Base-by-base conservation (phyloP, 2,113 vertebrate species). In the Corythornis madagascariensis region DNA sequence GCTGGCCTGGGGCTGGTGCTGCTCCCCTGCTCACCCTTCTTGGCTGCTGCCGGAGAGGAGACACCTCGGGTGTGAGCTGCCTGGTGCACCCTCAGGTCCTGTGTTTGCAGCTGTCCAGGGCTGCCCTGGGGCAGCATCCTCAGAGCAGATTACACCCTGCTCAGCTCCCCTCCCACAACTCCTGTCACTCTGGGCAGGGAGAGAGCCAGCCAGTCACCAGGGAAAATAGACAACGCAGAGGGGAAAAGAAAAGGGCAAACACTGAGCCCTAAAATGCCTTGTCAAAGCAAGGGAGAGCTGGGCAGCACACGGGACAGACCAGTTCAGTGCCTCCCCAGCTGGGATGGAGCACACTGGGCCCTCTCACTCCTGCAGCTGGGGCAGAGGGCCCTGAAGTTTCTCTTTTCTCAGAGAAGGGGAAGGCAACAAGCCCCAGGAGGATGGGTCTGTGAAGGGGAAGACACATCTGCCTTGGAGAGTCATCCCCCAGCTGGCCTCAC, bases 401-500 rank as follows among this genome's bases (percentile, higher is more conserved):
- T 84, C 33, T 47, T 45, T 82, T 78, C 38, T 2, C 22, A 29
- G 31, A 45, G 64, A 70, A 83, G 42, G 55, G 19, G 50, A 72
- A 72, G 29, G 50, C 74, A 76, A 78, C 31, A 63, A 47, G 74
- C 11, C 64, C 73, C 17, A 1, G 7, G 84, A 65, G 55, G 57
- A 31, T 1, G 10, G 77, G 22, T 57, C 89, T 91, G 74, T 29
- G 43, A 55, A 55, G 50, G 50, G 48, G 70, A 90, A 72, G 63
- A 33, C 84, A 83, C 89, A 86, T 84, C 84, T 87, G 91, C 64
- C 13, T 8, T 9, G 13, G 84, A 47, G 73, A 59, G 73, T 50
- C 48, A 21, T 52, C 40, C 89, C 95, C 77, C 90, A 95, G 77
- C 93, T 93, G 90, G 70, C 59, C 81, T 89, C 83, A 31, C 70